These are phyloP conservation scores for Lophura nycthemera DNA, from an alignment of 2,113 vertebrate species.

Conservation along the genomic window DNA sequence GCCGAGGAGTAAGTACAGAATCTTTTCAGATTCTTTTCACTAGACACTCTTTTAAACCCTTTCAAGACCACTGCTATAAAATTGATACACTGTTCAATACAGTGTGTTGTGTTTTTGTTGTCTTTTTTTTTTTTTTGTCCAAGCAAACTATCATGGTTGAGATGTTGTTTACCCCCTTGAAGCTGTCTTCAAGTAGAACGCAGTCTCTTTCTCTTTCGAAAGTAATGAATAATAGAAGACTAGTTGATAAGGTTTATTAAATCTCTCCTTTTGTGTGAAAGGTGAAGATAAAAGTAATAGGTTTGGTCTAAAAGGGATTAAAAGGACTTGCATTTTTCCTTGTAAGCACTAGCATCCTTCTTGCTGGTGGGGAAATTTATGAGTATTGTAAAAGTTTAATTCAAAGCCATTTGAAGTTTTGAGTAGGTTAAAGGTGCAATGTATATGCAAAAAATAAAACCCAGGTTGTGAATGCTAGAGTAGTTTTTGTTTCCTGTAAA, in stretches of 20 bases:
- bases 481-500: slow-evolving; percentile 33
- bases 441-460: slow-evolving; percentile 74
- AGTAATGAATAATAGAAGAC: slow-evolving; percentile 74
- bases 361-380: slow-evolving; percentile 78
- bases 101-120: slow-evolving; percentile 61
- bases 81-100: slow-evolving; percentile 77
- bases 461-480: slow-evolving; percentile 5
- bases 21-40: slow-evolving; percentile 91
- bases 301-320: slow-evolving; percentile 88
- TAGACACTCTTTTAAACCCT: slow-evolving; percentile 88
- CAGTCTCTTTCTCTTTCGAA: slow-evolving; percentile 68
- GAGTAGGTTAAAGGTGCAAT: slow-evolving; percentile 89
- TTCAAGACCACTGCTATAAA: slow-evolving; percentile 86
- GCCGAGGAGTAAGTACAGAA: slow-evolving; percentile 92
- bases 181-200: slow-evolving; percentile 71
- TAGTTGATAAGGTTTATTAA: slow-evolving; percentile 75
- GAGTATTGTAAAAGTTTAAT: slow-evolving; percentile 78
- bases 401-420: slow-evolving; percentile 76
- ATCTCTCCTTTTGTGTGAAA: slow-evolving; percentile 81
- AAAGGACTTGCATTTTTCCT: slow-evolving; percentile 84
- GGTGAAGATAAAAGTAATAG: slow-evolving; percentile 76
- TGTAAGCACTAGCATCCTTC: slow-evolving; percentile 79
- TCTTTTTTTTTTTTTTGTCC: slow-evolving; percentile 21
- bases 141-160: slow-evolving; percentile 70
- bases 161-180: slow-evolving; percentile 71